Evolutionary conservation across 1,140 invertebrate genomes (phyloP).

Genomic region (Habropoda laboriosa): DNA sequence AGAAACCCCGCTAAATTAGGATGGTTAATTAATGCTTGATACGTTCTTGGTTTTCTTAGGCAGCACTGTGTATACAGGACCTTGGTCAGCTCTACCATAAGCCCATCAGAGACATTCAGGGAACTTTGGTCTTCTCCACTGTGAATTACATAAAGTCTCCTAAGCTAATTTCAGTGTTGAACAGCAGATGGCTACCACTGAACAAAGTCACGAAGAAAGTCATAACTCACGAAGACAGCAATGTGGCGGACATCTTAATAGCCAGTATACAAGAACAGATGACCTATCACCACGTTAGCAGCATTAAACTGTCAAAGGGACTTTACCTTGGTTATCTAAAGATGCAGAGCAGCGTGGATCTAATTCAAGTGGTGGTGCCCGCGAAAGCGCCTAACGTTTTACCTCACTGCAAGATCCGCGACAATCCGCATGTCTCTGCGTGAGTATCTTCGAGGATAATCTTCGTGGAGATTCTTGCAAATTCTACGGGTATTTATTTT

Average conservation of each 20-base stretch:
- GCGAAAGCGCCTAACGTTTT: slow-evolving; percentile 95
- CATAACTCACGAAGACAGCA: slow-evolving; percentile 87
- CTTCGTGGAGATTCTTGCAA: neutral
- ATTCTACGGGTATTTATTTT: neutral
- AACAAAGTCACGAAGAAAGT: slow-evolving; percentile 87
- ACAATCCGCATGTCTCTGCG: slow-evolving; percentile 97
- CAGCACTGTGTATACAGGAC: slow-evolving; percentile 94
- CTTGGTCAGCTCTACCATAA: slow-evolving; percentile 96
- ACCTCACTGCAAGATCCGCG: slow-evolving; percentile 94
- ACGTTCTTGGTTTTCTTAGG: slow-evolving; percentile 73
- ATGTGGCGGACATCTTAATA: slow-evolving; percentile 91
- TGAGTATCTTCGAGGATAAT: slow-evolving; percentile 81
- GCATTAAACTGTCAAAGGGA: slow-evolving; percentile 90
- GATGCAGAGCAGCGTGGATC: slow-evolving; percentile 96
- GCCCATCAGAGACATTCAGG: slow-evolving; percentile 92
- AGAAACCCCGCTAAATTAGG: neutral
- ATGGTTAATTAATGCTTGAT: neutral
- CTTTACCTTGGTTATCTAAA: slow-evolving; percentile 97
- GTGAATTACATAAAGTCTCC: slow-evolving; percentile 92
- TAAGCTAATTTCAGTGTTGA: slow-evolving; percentile 92
- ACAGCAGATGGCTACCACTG: slow-evolving; percentile 94
- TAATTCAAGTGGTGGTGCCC: slow-evolving; percentile 96
- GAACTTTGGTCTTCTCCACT: slow-evolving; percentile 94
- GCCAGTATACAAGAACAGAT: slow-evolving; percentile 94
- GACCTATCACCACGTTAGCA: slow-evolving; percentile 93